Evolutionary conservation across 2,888 invertebrate species (phyloP).

Genomic region (Halictus quadricinctus): DNA sequence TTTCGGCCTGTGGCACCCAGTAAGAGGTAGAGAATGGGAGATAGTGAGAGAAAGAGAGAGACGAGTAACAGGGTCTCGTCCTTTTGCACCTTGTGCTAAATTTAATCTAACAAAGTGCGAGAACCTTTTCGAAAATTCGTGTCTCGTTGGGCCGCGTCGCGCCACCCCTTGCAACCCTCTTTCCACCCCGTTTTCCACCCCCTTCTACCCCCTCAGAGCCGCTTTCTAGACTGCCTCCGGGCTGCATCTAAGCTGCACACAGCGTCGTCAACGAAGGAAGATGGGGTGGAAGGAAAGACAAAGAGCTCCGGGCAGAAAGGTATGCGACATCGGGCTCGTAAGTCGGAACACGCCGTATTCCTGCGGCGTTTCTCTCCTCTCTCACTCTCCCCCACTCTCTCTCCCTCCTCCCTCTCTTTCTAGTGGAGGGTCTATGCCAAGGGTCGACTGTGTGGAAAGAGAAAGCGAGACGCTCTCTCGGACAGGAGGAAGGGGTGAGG

Average conservation of each 20-base stretch:
- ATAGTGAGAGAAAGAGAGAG: neutral
- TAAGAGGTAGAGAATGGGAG: neutral
- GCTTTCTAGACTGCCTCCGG: constrained; percentile 6
- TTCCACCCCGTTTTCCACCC: neutral
- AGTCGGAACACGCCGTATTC: constrained; percentile 65
- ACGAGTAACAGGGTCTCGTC: neutral
- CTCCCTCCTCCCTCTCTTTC: constrained; percentile 48
- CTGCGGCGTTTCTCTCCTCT: constrained; percentile 16
- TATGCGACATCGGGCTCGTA: constrained; percentile 60
- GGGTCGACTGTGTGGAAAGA: constrained; percentile 18
- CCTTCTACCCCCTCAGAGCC: neutral
- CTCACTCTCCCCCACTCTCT: constrained; percentile 24
- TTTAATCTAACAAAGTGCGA: constrained; percentile 72
- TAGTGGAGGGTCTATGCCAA: constrained; percentile 3
- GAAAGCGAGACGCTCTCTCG: constrained; percentile 20
- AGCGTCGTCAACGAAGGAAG: constrained; percentile 24
- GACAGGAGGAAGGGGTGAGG: constrained; percentile 71
- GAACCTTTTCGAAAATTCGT: constrained; percentile 70
- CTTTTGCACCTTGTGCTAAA: constrained; percentile 67
- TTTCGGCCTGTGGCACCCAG: constrained; percentile 5
- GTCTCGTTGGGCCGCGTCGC: constrained; percentile 47
- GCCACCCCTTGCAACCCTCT: neutral
- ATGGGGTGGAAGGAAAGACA: constrained; percentile 84
- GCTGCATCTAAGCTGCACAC: constrained; percentile 41
- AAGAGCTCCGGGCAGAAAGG: constrained; percentile 48